These are phyloP conservation scores for Cynoglossus semilaevis DNA, from an alignment of 2,113 vertebrate species.

Conservation along the genomic window DNA sequence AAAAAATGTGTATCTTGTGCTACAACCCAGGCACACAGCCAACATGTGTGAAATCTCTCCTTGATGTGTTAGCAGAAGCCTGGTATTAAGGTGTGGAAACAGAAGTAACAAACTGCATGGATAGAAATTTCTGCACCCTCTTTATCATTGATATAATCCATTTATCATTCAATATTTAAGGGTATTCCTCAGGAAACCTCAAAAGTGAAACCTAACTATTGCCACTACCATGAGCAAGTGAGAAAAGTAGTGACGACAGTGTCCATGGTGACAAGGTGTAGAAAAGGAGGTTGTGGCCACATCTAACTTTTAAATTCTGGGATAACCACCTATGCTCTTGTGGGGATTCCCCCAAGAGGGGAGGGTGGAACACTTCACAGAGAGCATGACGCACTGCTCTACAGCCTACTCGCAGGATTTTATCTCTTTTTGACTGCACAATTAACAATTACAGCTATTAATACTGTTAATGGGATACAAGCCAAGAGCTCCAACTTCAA, in stretches of 20 bases:
- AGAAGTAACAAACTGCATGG: constrained; percentile 47
- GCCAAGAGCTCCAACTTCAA: too few species aligned
- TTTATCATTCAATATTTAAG: constrained; percentile 1
- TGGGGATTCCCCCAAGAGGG: constrained; percentile 37
- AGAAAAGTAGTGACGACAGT: constrained; percentile 3
- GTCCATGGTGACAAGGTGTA: background rate
- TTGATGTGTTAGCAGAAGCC: too few species aligned
- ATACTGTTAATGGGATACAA: too few species aligned
- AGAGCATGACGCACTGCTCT: background rate
- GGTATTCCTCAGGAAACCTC: constrained; percentile 3
- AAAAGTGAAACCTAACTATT: constrained; percentile 39
- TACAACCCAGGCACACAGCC: too few species aligned
- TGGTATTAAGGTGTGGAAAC: constrained; percentile 31
- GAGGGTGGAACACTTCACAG: constrained; percentile 17
- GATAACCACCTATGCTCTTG: constrained; percentile 15
- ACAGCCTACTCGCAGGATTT: too few species aligned
- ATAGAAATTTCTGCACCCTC: constrained; percentile 63
- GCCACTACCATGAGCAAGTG: background rate
- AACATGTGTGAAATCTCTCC: background rate
- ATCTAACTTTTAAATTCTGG: background rate
- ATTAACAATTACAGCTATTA: too few species aligned
- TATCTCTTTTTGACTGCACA: too few species aligned
- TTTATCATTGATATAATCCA: constrained; percentile 30
- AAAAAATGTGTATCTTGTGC: too few species aligned
- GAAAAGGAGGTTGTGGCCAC: background rate